Conservation (phyloP, 1,140 invertebrate genomes). For the Leptinotarsa defecta region DNA sequence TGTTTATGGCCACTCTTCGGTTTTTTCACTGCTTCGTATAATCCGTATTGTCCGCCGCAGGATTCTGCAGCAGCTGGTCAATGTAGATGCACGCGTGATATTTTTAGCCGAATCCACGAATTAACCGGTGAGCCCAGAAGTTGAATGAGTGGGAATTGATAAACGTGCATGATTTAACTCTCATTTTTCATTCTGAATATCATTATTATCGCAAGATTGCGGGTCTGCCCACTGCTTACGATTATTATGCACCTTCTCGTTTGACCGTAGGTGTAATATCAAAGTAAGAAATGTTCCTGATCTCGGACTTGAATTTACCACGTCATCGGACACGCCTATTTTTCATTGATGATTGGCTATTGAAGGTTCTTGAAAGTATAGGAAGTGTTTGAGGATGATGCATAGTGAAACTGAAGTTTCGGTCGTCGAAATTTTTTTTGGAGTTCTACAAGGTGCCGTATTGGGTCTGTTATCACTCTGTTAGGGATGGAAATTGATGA, state of each 20-base stretch:
- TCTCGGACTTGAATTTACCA: background rate
- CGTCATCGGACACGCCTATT: background rate
- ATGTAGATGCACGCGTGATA: background rate
- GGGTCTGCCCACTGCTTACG: background rate
- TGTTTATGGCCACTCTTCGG: too few relatives aligned
- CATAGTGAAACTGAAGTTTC: too few relatives aligned
- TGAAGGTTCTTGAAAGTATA: background rate
- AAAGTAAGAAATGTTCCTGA: background rate
- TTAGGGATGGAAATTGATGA: too few relatives aligned
- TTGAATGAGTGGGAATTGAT: background rate
- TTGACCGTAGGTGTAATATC: background rate
- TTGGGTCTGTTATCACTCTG: too few relatives aligned
- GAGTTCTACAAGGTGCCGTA: too few relatives aligned
- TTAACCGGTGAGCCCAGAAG: background rate
- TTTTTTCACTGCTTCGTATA: too few relatives aligned
- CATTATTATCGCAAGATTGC: background rate
- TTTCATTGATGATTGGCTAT: background rate
- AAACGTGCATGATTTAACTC: slow-evolving; percentile 6
- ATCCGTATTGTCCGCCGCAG: too few relatives aligned
- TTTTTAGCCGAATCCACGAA: background rate
- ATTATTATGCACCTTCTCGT: background rate
- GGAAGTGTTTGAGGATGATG: too few relatives aligned
- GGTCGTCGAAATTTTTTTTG: too few relatives aligned
- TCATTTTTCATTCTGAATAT: background rate
- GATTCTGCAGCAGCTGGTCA: background rate